Evolutionary conservation across 2,888 invertebrate species (phyloP).

Genomic region (Helobdella robusta): DNA sequence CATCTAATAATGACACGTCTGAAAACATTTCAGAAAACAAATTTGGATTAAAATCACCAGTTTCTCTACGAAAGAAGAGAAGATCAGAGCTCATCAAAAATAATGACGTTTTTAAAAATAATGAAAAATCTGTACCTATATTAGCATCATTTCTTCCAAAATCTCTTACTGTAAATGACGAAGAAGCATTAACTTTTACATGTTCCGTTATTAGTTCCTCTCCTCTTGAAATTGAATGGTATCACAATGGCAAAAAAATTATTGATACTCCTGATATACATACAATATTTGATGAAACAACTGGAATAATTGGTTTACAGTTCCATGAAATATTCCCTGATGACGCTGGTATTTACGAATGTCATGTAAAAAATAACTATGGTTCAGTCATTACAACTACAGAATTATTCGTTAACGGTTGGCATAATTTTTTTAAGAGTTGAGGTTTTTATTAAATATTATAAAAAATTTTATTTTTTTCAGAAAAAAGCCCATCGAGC

Average conservation of each 20-base stretch:
- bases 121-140: constrained; percentile 4
- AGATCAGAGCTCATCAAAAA: constrained; percentile 10
- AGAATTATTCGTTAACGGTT: constrained; percentile 43
- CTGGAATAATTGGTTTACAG: constrained; percentile 63
- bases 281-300: constrained; percentile 43
- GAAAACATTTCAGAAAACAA: not conserved
- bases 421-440: too few species aligned
- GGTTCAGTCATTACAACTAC: constrained; percentile 80
- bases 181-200: constrained; percentile 40
- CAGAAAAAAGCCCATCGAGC: too few species aligned
- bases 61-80: constrained; percentile 21
- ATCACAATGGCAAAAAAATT: constrained; percentile 63
- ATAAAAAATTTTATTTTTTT: too few species aligned
- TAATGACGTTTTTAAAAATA: not conserved
- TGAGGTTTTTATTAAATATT: too few species aligned
- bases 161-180: constrained; percentile 38
- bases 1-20: not conserved
- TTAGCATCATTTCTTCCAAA: not conserved
- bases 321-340: constrained; percentile 88
- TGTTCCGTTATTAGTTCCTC: constrained; percentile 42
- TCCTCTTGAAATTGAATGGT: constrained; percentile 84
- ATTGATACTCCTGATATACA: constrained; percentile 36
- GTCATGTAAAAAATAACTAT: constrained; percentile 82
- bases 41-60: constrained; percentile 5
- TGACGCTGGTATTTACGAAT: constrained; percentile 91